A percentile compares a stretch with the other conserved stretches of the same genome.
Conservation (phyloP, 2,797 vertebrate genomes). For the Triplophysa bombifrons region DNA sequence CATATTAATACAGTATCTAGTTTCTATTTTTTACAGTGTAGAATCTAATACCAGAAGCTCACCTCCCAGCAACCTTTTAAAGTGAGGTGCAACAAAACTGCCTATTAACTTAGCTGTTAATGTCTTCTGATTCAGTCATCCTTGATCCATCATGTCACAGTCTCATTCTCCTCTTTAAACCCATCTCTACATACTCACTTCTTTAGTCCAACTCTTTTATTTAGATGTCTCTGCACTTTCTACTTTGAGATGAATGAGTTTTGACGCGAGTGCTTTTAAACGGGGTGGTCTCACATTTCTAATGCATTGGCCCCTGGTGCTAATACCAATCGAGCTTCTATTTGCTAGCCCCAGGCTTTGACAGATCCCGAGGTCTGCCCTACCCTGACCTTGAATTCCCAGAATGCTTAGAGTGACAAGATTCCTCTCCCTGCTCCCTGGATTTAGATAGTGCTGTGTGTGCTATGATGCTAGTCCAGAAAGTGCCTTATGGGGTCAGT, state of each 20-base stretch:
- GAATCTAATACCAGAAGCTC: neutral
- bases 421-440: constrained; percentile 30
- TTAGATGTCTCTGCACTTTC: constrained; percentile 15
- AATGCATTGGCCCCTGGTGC: constrained; percentile 8
- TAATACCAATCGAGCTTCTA: constrained; percentile 26
- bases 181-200: neutral
- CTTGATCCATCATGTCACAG: constrained; percentile 6
- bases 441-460: constrained; percentile 27
- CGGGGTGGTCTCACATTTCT: constrained; percentile 15
- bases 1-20: too few relatives aligned
- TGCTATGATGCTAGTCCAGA: constrained; percentile 10
- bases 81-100: neutral
- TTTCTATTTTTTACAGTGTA: neutral
- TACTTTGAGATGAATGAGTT: constrained; percentile 13
- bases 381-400: constrained; percentile 52
- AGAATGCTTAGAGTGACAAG: constrained; percentile 30
- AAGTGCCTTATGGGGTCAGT: constrained; percentile 32
- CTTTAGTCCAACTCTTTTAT: neutral
- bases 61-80: neutral
- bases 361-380: constrained; percentile 12
- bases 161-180: neutral
- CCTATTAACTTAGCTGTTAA: constrained; percentile 9
- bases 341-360: neutral
- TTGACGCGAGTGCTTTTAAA: constrained; percentile 6
- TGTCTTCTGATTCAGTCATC: neutral